Conservation (phyloP, 2,113 vertebrate species). For the Ptyas mucosa region DNA sequence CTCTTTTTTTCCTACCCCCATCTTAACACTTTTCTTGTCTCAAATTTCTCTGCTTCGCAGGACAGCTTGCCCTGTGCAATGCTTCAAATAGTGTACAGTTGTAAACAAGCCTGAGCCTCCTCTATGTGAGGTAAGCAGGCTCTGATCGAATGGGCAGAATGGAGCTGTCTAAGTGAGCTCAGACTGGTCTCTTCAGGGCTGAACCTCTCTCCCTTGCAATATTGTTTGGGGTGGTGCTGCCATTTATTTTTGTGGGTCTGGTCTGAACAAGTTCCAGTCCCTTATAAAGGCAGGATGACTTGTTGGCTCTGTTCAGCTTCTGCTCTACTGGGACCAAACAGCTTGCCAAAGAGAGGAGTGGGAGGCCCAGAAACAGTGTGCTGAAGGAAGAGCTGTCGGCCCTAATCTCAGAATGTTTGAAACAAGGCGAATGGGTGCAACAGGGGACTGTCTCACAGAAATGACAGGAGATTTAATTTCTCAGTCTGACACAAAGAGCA, state of each 20-base stretch:
- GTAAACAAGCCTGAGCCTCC: background rate
- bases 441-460: background rate
- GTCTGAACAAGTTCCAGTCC: slow-evolving; percentile 35
- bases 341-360: background rate
- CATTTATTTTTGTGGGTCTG: background rate
- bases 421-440: background rate
- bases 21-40: slow-evolving; percentile 2
- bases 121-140: background rate
- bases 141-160: background rate
- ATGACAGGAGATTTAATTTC: background rate
- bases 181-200: rapidly evolving
- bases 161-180: background rate
- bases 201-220: slow-evolving; percentile 23
- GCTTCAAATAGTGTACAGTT: background rate
- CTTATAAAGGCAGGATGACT: slow-evolving; percentile 46
- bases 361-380: background rate
- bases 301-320: background rate
- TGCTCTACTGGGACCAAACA: background rate
- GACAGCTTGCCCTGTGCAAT: background rate
- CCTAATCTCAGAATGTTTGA: background rate
- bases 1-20: background rate
- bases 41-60: background rate
- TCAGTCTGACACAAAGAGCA: background rate
- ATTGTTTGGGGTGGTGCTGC: slow-evolving; percentile 46
- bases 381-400: background rate